Conservation (phyloP, 2,888 invertebrate species). For the Caenorhabditis panamensis region DNA sequence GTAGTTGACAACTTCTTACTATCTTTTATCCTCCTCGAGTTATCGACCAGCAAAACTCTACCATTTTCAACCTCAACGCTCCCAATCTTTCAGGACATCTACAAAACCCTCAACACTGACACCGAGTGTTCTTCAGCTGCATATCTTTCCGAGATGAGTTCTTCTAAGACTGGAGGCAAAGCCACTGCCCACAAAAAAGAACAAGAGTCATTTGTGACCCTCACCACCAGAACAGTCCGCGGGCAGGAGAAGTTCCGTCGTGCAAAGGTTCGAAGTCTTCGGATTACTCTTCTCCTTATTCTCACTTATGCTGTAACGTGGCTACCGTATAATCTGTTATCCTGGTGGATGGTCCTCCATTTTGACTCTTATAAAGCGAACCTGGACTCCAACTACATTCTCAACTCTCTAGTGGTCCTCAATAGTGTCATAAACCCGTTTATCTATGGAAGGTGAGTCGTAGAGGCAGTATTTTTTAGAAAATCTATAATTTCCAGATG, state of each 20-base stretch:
- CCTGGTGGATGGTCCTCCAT: constrained; percentile 73
- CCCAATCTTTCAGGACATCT: constrained; percentile 68
- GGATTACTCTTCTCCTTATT: constrained; percentile 75
- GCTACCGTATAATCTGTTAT: constrained; percentile 75
- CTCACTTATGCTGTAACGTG: constrained; percentile 74
- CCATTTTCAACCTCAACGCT: too few relatives aligned
- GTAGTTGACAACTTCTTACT: too few relatives aligned
- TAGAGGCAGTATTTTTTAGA: too few relatives aligned
- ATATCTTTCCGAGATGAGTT: constrained; percentile 70
- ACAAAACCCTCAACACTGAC: constrained; percentile 69
- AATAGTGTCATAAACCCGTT: constrained; percentile 76
- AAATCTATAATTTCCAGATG: constrained; percentile 58
- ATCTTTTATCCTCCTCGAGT: too few relatives aligned
- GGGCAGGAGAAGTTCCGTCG: constrained; percentile 74
- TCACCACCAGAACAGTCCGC: constrained; percentile 62
- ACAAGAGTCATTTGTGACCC: constrained; percentile 61
- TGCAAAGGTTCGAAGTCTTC: constrained; percentile 69
- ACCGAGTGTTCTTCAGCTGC: constrained; percentile 66
- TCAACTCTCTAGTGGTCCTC: constrained; percentile 72
- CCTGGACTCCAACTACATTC: constrained; percentile 69
- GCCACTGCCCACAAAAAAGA: constrained; percentile 48
- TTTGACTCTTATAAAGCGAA: constrained; percentile 66
- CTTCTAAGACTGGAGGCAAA: constrained; percentile 61
- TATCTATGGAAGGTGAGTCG: constrained; percentile 70
- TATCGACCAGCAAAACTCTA: too few relatives aligned